Evolutionary conservation across 2,797 vertebrate genomes (phyloP), one percentile per base, ranked within the genome.

Genomic region (Toxotes lorentzi): DNA sequence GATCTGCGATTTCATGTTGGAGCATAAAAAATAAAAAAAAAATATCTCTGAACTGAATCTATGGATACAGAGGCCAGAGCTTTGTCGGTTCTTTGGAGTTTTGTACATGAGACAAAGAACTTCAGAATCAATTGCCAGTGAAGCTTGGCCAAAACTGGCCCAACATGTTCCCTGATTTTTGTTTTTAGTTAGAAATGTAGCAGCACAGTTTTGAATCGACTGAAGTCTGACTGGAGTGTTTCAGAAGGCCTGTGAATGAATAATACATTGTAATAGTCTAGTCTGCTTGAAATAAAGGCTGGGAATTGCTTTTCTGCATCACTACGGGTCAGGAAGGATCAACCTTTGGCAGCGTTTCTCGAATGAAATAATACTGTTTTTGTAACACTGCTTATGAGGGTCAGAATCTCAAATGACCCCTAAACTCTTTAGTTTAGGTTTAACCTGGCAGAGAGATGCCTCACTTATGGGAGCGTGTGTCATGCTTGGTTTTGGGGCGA

Each of bases 211-310:
- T 35, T 13, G 65, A 64, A 63, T 68, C 63, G 57, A n/a, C 38
- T 30, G 34, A 73, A 77, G 54, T 63, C 73, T 64, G 60, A 73
- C 21, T 23, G 10, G 54, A 50, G 32, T 43, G 34, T 58, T 58
- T 76, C 53, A 50, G 16, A 58, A 8, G 21, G 34, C 27, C 16
- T 12, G 7, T 30, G 35, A 35, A 62, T 83, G 51, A 86, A 79
- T 86, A 70, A 85, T 78, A 41, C 43, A 83, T 73, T 3, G 2
- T 21, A 43, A n/a, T 9, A 35, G 43, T 59, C 78, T 45, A 23
- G 43, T 67, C 78, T 60, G 38, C 59, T 45, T 51, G 23, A 70
- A 73, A 64, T 41, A 16, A 53, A 75, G 30, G 48, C 38, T 27
- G 19, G 19, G 48, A 57, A 63, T 41, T 11, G 51, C 76, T 77